phyloP scores from a whole-genome alignment of 1,140 invertebrate species.

The Diorhabda elongata region DNA sequence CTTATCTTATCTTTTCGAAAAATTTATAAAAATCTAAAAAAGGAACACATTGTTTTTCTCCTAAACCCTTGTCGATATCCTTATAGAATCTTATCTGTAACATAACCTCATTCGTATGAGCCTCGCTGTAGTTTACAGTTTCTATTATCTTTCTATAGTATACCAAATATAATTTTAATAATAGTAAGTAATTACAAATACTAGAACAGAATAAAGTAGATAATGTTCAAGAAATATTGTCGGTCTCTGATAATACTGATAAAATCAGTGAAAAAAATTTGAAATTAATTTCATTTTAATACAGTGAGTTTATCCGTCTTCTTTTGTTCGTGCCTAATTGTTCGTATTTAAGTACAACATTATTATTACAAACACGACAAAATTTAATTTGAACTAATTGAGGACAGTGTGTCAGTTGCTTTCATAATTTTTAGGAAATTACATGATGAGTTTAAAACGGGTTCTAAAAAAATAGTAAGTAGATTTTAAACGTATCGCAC shows the following conservation, averaged over 20 bases:
- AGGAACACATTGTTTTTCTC: too few species aligned
- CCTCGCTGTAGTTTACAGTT: too few species aligned
- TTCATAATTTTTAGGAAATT: neutral
- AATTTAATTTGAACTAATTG: neutral
- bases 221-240: too few species aligned
- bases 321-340: neutral
- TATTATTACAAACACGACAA: constrained; percentile 2
- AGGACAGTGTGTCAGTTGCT: neutral
- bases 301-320: neutral
- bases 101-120: too few species aligned
- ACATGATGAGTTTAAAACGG: constrained; percentile 1
- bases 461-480: neutral
- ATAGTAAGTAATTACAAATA: too few species aligned
- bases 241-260: neutral
- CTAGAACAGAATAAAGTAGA: too few species aligned
- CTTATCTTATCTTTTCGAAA: too few species aligned
- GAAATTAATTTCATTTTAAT: neutral
- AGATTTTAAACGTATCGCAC: neutral
- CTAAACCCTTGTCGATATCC: too few species aligned
- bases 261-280: neutral
- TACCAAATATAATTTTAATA: too few species aligned
- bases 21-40: too few species aligned
- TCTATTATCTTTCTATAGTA: too few species aligned
- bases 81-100: too few species aligned
- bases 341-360: neutral